These are phyloP conservation scores for Oncorhynchus keta DNA, from an alignment of 2,113 vertebrate genomes.

Conservation along the genomic window DNA sequence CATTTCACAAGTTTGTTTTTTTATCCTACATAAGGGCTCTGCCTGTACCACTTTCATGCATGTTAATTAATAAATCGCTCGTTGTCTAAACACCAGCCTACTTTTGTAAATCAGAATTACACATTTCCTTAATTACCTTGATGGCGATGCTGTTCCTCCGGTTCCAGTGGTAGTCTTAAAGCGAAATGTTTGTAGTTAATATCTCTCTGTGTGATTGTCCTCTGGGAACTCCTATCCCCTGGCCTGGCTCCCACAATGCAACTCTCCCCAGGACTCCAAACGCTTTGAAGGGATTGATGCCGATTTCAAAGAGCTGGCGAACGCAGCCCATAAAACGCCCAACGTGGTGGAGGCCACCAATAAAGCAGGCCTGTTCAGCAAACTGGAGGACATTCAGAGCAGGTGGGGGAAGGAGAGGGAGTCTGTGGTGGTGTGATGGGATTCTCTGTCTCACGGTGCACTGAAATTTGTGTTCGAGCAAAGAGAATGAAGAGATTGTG, in stretches of 20 bases:
- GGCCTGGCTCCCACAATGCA: constrained; percentile 39
- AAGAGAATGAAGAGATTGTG: neutral
- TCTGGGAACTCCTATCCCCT: constrained; percentile 32
- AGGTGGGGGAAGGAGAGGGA: constrained; percentile 72
- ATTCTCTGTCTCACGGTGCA: neutral
- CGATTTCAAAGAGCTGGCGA: constrained; percentile 87
- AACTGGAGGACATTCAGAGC: constrained; percentile 88
- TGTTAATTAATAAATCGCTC: constrained; percentile 43
- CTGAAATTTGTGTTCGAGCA: neutral
- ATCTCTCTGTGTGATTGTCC: constrained; percentile 26
- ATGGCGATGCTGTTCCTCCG: neutral
- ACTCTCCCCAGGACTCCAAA: constrained; percentile 80
- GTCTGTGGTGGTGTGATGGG: neutral
- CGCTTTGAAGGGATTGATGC: constrained; percentile 87
- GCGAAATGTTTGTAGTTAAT: constrained; percentile 66
- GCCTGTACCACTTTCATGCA: neutral
- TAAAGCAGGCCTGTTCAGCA: constrained; percentile 81
- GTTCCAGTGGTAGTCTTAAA: constrained; percentile 31
- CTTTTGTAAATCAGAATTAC: constrained; percentile 48
- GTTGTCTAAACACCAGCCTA: constrained; percentile 15
- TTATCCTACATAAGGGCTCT: neutral
- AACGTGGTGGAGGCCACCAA: constrained; percentile 91
- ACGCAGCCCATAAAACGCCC: constrained; percentile 78
- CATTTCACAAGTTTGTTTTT: constrained; percentile 2
- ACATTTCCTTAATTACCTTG: constrained; percentile 52